These are phyloP conservation scores for Anarhynchus alexandrinus DNA, from an alignment of 2,113 vertebrate species.

Conservation along the genomic window DNA sequence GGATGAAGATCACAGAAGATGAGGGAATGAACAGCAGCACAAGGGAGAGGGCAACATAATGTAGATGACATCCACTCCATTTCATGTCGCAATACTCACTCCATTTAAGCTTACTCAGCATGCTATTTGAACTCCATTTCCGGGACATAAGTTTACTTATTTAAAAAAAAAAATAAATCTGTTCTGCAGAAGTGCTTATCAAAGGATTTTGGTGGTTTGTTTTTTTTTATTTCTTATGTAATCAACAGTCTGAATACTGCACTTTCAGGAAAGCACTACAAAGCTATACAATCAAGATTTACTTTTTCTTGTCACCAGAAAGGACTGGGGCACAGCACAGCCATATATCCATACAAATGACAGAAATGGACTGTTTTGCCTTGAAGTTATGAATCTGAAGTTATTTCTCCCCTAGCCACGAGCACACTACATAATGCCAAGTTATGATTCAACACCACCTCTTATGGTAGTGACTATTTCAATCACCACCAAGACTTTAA, in stretches of 20 bases:
- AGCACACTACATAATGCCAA: not conserved
- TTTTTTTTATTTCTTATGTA: not conserved
- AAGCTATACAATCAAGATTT: not conserved
- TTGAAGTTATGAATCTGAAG: not conserved
- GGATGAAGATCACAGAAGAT: too few relatives aligned
- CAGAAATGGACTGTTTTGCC: not conserved
- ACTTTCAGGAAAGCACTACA: not conserved
- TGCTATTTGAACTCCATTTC: not conserved
- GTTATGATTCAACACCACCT: not conserved
- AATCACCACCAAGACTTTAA: not conserved
- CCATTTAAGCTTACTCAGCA: not conserved
- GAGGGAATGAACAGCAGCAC: not conserved
- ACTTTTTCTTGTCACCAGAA: not conserved
- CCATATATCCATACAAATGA: not conserved
- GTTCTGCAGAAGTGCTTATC: not conserved
- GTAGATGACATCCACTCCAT: not conserved
- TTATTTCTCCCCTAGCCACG: not conserved
- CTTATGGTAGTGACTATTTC: not conserved
- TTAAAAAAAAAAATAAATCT: not conserved
- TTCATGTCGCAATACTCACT: not conserved
- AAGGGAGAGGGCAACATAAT: not conserved
- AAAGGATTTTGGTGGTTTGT: not conserved
- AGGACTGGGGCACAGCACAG: not conserved
- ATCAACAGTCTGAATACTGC: not conserved
- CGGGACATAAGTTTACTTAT: not conserved